Evolutionary conservation across 2,113 vertebrate species (phyloP).

Genomic region (Callionymus lyra): DNA sequence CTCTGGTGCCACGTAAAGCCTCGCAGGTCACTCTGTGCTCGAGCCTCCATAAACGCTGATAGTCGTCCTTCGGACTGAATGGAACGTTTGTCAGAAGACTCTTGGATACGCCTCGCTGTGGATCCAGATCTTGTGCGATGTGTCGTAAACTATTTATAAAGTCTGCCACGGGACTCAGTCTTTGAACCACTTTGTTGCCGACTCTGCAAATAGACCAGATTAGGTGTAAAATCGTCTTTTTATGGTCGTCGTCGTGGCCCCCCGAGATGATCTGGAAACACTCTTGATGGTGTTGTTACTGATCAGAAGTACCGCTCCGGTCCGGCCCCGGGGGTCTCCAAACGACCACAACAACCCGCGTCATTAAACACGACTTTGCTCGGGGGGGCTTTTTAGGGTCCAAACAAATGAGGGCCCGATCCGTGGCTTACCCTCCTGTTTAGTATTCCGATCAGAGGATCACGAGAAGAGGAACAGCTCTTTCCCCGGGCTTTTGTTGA

Average conservation of each 20-base stretch:
- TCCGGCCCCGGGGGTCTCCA: constrained; percentile 10
- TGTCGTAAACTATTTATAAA: too few species aligned
- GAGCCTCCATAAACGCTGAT: constrained; percentile 14
- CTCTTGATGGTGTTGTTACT: constrained; percentile 8
- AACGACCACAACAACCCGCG: constrained; percentile 25
- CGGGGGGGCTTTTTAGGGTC: constrained; percentile 15
- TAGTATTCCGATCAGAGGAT: constrained; percentile 55
- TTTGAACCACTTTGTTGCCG: too few species aligned
- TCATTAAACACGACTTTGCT: constrained; percentile 32
- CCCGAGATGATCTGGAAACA: neutral
- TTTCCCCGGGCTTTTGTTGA: constrained; percentile 23
- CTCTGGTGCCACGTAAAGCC: constrained; percentile 30
- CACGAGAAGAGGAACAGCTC: constrained; percentile 16
- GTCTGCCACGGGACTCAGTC: too few species aligned
- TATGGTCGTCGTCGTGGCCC: too few species aligned
- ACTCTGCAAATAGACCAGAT: too few species aligned
- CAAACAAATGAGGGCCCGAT: constrained; percentile 37
- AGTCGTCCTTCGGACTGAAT: too few species aligned
- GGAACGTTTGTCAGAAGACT: too few species aligned
- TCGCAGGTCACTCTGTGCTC: constrained; percentile 8
- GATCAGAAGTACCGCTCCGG: neutral
- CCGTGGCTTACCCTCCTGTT: constrained; percentile 32
- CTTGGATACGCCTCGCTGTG: too few species aligned
- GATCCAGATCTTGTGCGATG: too few species aligned
- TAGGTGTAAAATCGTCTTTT: too few species aligned